phyloP scores from a whole-genome alignment of 2,888 invertebrate genomes.

The Ormyrus thymus region DNA sequence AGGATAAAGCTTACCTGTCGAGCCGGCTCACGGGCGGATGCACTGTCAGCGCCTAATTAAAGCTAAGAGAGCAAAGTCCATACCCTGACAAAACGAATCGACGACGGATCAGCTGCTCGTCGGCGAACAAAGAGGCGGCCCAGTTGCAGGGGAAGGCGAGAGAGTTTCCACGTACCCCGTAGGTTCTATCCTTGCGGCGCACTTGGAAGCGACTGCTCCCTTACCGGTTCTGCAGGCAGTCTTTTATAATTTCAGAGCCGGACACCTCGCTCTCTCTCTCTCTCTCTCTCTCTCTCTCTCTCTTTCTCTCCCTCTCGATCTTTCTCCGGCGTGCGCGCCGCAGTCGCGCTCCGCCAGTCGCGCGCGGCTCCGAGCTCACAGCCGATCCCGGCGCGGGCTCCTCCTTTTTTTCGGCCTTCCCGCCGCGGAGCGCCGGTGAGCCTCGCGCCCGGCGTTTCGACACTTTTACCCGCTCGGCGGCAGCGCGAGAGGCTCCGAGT shows the following conservation, averaged over 20 bases:
- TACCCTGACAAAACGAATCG: too few relatives aligned
- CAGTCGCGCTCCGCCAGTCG: neutral
- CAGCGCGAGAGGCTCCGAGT: too few relatives aligned
- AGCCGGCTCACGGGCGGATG: too few relatives aligned
- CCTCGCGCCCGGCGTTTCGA: too few relatives aligned
- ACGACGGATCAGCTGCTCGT: neutral
- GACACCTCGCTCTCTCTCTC: conserved; percentile 37
- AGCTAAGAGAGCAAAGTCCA: too few relatives aligned
- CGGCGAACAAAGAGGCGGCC: neutral
- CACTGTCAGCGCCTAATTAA: too few relatives aligned
- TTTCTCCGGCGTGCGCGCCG: neutral
- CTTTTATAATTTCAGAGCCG: conserved; percentile 70
- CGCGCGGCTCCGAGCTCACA: neutral
- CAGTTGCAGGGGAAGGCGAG: neutral
- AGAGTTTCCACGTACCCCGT: conserved; percentile 54
- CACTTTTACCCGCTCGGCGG: neutral
- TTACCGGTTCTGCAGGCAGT: conserved; percentile 62
- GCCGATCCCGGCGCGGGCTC: neutral
- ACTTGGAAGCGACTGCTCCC: conserved; percentile 69
- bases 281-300: conserved; percentile 33
- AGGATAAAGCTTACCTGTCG: too few relatives aligned
- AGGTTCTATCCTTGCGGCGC: conserved; percentile 62
- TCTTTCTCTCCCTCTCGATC: conserved; percentile 47
- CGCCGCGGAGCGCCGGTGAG: too few relatives aligned
- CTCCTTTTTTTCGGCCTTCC: conserved; percentile 15